Base-by-base conservation (phyloP, 2,888 invertebrate species). In the Drosophila multiciliata region DNA sequence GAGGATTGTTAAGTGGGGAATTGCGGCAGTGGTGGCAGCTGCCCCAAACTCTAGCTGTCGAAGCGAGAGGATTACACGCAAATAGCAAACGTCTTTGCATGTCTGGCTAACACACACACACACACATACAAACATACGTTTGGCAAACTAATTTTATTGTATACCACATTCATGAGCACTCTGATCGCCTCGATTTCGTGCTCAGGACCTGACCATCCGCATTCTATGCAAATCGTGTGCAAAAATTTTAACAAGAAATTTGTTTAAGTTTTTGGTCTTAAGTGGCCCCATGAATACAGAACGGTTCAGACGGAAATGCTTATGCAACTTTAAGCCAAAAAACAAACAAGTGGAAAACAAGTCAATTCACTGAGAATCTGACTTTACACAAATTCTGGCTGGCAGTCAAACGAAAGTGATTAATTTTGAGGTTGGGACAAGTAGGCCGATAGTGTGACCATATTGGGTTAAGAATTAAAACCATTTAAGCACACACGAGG, bases 61-160 rank as follows among this genome's bases (percentile, higher is more conserved):
- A 33, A 65, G 62, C 66, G 64, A 62, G 55, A 66, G 89, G 87
- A 87, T 87, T 87, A 87, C 87, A 90, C 82, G 87, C 86, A 79
- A 81, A 87, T 85, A 85, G 86, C 89, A 55, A 87, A 86, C 90
- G 74, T 90, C 87, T 88, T 88, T 87, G 82, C 83, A 88, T 86
- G 81, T 86, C 79, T 70, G 45, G 53, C 66, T 40, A 62, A 69
- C 61, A 53, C 50, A 57, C 73, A 75, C 57, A 71, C 50, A 63
- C 40, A 61, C 59, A 52, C 65, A 29, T 71, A 50, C 54, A 48
- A 54, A 50, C 20, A 38, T 32, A 48, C 65, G 54, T 54, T 57
- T 20, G 62, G 75, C 67, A 74, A 88, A 77, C 90, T 90, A 83
- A 90, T 87, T 90, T 90, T 83, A 88, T 86, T 87, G 85, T 67